Evolutionary conservation across 2,797 vertebrate genomes (phyloP).

Genomic region (Leptodactylus fallax): DNA sequence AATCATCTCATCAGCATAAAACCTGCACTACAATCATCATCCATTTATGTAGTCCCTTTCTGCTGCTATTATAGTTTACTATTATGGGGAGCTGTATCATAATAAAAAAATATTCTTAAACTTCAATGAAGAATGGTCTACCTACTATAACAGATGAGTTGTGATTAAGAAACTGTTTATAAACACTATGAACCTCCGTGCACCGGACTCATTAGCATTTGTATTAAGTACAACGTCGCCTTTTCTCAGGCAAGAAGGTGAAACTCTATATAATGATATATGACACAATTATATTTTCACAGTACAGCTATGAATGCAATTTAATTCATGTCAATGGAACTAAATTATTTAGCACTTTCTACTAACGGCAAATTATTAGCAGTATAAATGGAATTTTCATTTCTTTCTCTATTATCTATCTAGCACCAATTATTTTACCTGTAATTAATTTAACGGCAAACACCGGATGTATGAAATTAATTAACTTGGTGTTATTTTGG

Average conservation of each 20-base stretch:
- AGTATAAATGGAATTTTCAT: conserved; percentile 56
- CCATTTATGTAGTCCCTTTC: background rate
- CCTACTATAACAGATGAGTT: conserved; percentile 35
- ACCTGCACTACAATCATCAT: background rate
- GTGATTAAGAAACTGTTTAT: conserved; percentile 64
- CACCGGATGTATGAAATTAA: conserved; percentile 55
- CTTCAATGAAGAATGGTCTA: conserved; percentile 20
- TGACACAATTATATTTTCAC: conserved; percentile 66
- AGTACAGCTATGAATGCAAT: conserved; percentile 65
- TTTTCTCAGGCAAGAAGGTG: conserved; percentile 54
- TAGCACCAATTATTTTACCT: conserved; percentile 61
- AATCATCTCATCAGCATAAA: background rate
- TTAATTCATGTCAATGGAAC: conserved; percentile 59
- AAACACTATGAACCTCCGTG: conserved; percentile 61
- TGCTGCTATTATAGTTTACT: background rate
- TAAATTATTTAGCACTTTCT: conserved; percentile 52
- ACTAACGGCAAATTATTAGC: conserved; percentile 54
- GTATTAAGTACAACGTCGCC: conserved; percentile 56
- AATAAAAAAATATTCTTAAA: conserved; percentile 5
- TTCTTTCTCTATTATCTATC: conserved; percentile 65
- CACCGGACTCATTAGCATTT: conserved; percentile 57
- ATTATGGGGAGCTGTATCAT: background rate
- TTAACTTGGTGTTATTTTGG: conserved; percentile 56
- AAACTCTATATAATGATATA: conserved; percentile 66
- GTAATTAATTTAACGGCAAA: conserved; percentile 59